phyloP scores from a whole-genome alignment of 2,113 vertebrate species.

The Corvus moneduloides region DNA sequence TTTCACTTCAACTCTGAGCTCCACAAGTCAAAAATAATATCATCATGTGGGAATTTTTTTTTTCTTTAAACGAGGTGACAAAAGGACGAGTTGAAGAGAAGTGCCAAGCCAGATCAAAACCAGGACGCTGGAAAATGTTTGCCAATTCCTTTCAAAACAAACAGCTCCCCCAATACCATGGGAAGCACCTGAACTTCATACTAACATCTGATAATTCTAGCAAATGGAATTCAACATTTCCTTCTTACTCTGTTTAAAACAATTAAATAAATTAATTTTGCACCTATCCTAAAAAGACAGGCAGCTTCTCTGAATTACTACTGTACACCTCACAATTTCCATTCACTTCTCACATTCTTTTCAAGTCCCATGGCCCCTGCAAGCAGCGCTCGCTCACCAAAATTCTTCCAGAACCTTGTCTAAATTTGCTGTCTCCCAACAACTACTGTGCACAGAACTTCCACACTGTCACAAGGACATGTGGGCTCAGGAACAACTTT shows the following conservation, averaged over 20 bases:
- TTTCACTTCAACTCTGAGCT: conserved; percentile 45
- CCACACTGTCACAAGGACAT: conserved; percentile 33
- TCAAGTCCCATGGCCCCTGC: conserved; percentile 53
- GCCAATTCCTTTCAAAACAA: conserved; percentile 10
- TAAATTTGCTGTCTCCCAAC: conserved; percentile 31
- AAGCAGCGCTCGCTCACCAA: conserved; percentile 63
- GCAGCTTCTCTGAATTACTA: conserved; percentile 57
- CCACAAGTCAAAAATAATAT: conserved; percentile 42
- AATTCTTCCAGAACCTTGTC: conserved; percentile 59
- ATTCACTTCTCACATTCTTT: conserved; percentile 54
- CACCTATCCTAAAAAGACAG: conserved; percentile 18
- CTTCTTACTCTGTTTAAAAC: not conserved
- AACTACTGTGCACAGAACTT: not conserved
- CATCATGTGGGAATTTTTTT: conserved; percentile 6
- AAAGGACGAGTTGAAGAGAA: conserved; percentile 52
- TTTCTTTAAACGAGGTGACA: conserved; percentile 45
- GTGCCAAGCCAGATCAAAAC: conserved; percentile 17
- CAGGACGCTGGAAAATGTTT: not conserved
- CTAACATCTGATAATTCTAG: conserved; percentile 34
- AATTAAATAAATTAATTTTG: not conserved
- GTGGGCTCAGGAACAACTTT: conserved; percentile 33
- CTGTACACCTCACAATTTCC: conserved; percentile 58
- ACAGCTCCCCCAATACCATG: not conserved
- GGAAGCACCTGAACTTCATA: not conserved
- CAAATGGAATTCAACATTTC: conserved; percentile 15